These are phyloP conservation scores for Himalopsyche anomala DNA, from an alignment of 2,888 invertebrate genomes.

Conservation along the genomic window DNA sequence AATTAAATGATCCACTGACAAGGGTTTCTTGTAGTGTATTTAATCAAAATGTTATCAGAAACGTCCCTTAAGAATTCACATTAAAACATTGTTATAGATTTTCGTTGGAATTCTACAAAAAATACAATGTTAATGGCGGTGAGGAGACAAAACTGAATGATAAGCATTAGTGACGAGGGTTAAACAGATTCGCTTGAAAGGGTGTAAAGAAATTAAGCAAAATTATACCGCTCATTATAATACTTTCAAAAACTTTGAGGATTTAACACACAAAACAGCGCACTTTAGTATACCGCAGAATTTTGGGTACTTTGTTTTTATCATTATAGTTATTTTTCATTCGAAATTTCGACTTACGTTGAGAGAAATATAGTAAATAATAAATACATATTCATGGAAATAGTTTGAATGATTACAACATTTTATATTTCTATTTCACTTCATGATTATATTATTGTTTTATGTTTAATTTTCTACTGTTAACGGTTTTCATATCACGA, in stretches of 20 bases:
- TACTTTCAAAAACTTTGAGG: not conserved
- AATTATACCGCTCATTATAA: not conserved
- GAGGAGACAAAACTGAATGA: not conserved
- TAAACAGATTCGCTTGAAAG: conserved; percentile 1
- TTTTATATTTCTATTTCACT: too few relatives aligned
- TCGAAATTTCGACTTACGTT: too few relatives aligned
- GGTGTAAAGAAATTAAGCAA: not conserved
- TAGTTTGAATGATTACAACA: too few relatives aligned
- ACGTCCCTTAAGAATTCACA: not conserved
- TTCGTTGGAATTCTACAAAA: not conserved
- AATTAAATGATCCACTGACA: not conserved
- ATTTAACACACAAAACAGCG: not conserved
- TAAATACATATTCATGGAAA: too few relatives aligned
- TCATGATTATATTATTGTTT: too few relatives aligned
- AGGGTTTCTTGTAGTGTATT: not conserved
- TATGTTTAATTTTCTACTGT: too few relatives aligned
- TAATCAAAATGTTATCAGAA: not conserved
- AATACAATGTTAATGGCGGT: not conserved
- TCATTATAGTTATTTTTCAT: too few relatives aligned
- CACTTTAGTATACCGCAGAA: too few relatives aligned
- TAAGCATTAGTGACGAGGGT: conserved; percentile 10
- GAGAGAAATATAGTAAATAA: too few relatives aligned
- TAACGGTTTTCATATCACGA: too few relatives aligned
- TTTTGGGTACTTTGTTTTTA: too few relatives aligned
- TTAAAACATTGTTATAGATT: not conserved